Evolutionary conservation across 2,113 vertebrate genomes (phyloP).

Genomic region (Labrus mixtus): DNA sequence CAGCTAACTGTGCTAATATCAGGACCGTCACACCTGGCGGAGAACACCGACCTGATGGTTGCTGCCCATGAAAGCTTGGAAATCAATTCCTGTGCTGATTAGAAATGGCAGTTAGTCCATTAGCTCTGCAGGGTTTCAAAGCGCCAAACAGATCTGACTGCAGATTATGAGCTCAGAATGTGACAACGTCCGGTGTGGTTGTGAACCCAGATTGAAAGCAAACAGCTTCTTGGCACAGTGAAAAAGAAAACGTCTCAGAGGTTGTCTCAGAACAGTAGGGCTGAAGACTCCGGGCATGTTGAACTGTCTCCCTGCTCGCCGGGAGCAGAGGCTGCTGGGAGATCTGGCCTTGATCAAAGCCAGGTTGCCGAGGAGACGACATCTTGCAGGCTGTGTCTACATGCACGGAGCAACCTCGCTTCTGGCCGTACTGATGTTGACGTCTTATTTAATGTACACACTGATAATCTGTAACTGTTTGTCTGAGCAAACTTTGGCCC

Average conservation of each 20-base stretch:
- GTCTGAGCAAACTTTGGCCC: constrained; percentile 25
- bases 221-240: constrained; percentile 76
- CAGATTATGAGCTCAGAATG: constrained; percentile 71
- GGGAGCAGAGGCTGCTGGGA: constrained; percentile 54
- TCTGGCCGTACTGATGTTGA: constrained; percentile 29
- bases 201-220: constrained; percentile 74
- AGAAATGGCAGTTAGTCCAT: constrained; percentile 78
- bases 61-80: constrained; percentile 47
- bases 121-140: constrained; percentile 73
- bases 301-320: constrained; percentile 47
- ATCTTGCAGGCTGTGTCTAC: constrained; percentile 57
- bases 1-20: constrained; percentile 36
- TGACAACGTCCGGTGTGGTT: constrained; percentile 69
- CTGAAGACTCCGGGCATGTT: constrained; percentile 53
- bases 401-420: constrained; percentile 19
- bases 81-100: constrained; percentile 71
- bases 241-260: constrained; percentile 61
- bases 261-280: constrained; percentile 66
- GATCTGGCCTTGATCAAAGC: constrained; percentile 73
- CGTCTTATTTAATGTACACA: constrained; percentile 38
- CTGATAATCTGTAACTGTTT: constrained; percentile 25
- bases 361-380: constrained; percentile 59
- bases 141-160: constrained; percentile 59
- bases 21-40: constrained; percentile 38
- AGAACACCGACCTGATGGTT: constrained; percentile 38